Evolutionary conservation across 2,113 vertebrate species (phyloP), one percentile per base, ranked within the genome.

Genomic region (Neolamprologus brichardi): DNA sequence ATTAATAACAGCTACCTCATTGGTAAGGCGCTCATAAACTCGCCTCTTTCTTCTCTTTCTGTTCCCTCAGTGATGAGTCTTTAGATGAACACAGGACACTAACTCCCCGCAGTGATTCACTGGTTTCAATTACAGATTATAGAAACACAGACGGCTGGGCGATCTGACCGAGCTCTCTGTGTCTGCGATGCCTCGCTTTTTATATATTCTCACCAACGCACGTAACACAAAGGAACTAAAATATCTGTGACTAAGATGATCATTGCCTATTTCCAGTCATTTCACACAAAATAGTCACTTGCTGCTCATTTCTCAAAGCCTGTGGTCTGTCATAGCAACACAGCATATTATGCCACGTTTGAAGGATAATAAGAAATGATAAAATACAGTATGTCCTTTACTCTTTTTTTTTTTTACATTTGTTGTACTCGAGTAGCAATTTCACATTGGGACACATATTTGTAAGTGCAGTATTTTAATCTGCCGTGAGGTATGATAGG

Each of bases 101-200:
- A 92, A 93, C 93, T 90, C 89, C 70, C 79, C 58, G 14, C 32
- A 87, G 14, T 87, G 85, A 93, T 90, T 93, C 90, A 91, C 87
- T 83, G 86, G 87, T 89, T 90, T 94, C 89, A 64, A 81, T 93
- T 88, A 89, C 87, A 79, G 46, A 28, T 85, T 32, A 72, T 81
- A 83, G 56, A 83, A 46, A 58, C 9, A 23, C 79, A 32, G 85
- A 86, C 87, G 78, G 84, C 53, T 10, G 37, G 82, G 77, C 84
- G 84, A 92, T 87, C 85, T 85, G 87, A 87, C 79, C 72, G 39
- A 13, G 72, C 78, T 84, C 91, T 62, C n/a, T 72, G 87, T 75
- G 83, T 85, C 56, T 67, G 88, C 77, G 90, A 91, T 86, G 79
- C 28, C 49, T 80, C 79, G 4, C 83, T 90, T 54, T 89, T 91